phyloP scores from a whole-genome alignment of 2,888 invertebrate species.

The Nomada ruficornis region DNA sequence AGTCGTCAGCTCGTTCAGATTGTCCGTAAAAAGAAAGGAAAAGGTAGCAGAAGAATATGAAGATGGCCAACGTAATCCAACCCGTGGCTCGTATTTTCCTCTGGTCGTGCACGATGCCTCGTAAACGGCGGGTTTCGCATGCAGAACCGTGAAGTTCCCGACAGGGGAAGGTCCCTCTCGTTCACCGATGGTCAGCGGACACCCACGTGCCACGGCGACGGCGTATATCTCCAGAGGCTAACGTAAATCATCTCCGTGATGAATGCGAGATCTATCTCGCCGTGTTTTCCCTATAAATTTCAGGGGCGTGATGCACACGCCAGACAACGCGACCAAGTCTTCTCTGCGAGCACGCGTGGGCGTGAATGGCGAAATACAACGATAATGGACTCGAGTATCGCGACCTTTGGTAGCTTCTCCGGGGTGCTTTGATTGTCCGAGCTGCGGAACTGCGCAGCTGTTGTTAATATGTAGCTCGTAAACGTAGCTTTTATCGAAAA shows the following conservation, averaged over 20 bases:
- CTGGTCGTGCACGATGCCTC: slow-evolving; percentile 6
- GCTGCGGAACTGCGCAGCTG: background rate
- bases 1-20: background rate
- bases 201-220: slow-evolving; percentile 58
- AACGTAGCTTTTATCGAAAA: background rate
- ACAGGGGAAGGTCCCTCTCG: background rate
- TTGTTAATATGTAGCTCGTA: slow-evolving; percentile 33
- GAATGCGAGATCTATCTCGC: slow-evolving; percentile 74
- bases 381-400: slow-evolving; percentile 67
- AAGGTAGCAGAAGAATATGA: background rate
- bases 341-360: slow-evolving; percentile 57
- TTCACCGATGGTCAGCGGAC: slow-evolving; percentile 31
- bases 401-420: slow-evolving; percentile 44
- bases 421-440: slow-evolving; percentile 16
- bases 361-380: slow-evolving; percentile 60
- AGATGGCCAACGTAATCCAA: slow-evolving; percentile 41
- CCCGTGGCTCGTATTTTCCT: slow-evolving; percentile 27
- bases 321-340: slow-evolving; percentile 56
- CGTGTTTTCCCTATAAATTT: slow-evolving; percentile 75
- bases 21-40: background rate
- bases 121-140: slow-evolving; percentile 37
- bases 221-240: slow-evolving; percentile 65
- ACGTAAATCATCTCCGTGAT: slow-evolving; percentile 79
- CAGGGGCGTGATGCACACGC: slow-evolving; percentile 64
- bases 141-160: slow-evolving; percentile 24